These are phyloP conservation scores for Polypterus bichir DNA, from an alignment of 2,113 vertebrate species.

Conservation along the genomic window DNA sequence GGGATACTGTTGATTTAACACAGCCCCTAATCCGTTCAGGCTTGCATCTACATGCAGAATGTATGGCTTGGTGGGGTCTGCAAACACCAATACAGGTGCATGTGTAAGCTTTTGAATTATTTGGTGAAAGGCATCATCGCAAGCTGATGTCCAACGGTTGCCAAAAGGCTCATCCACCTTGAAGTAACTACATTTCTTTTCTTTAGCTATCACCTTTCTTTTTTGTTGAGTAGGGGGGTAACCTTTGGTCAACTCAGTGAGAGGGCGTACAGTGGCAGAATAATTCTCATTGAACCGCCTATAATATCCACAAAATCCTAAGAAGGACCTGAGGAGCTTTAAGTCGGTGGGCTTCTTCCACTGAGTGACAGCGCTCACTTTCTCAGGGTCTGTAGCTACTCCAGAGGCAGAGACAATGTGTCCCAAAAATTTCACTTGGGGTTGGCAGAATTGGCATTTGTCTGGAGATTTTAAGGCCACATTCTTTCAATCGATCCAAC, in stretches of 20 bases:
- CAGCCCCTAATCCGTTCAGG: not conserved
- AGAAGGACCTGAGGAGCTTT: not conserved
- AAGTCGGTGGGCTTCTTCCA: constrained; percentile 3
- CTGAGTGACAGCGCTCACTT: constrained; percentile 5
- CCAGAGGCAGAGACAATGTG: constrained; percentile 8
- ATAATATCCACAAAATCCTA: constrained; percentile 14
- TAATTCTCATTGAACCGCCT: constrained; percentile 7
- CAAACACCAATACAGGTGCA: constrained; percentile 1
- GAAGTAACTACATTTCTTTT: not conserved
- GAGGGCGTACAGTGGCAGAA: not conserved
- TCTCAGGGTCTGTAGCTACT: constrained; percentile 5
- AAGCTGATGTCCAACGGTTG: not conserved
- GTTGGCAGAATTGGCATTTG: constrained; percentile 10
- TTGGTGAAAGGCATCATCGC: not conserved
- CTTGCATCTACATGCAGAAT: constrained; percentile 1
- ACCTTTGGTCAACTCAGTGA: not conserved
- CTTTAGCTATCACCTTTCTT: not conserved
- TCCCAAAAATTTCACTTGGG: constrained; percentile 5
- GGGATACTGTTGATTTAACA: not conserved
- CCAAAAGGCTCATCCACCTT: not conserved
- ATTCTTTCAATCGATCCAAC: constrained; percentile 9
- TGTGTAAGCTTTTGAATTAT: not conserved
- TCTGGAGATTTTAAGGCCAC: constrained; percentile 13
- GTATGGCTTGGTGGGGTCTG: not conserved
- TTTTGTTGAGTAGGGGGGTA: not conserved